Conservation (phyloP, 2,113 vertebrate genomes). For the Cricetomys ansorgei region DNA sequence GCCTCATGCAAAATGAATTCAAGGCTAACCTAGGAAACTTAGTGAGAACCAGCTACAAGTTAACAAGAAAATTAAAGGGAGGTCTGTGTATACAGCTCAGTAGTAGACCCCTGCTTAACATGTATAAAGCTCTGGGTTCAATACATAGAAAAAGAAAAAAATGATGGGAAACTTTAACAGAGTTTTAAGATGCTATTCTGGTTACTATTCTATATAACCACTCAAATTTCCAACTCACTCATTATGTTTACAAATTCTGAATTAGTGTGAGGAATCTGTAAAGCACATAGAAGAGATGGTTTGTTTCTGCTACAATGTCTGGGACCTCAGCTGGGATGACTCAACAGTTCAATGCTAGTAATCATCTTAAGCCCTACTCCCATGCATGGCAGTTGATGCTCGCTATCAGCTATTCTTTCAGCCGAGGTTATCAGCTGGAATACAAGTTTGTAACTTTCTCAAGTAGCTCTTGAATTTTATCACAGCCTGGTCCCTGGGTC, state of each 20-base stretch:
- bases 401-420: neutral
- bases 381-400: neutral
- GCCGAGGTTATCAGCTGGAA: neutral
- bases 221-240: neutral
- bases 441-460: neutral
- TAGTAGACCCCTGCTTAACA: neutral
- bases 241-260: neutral
- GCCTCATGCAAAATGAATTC: neutral
- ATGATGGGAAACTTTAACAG: neutral
- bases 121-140: neutral
- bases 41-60: neutral
- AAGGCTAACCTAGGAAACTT: neutral
- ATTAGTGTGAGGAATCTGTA: neutral
- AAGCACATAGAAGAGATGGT: neutral
- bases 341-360: neutral
- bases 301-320: neutral
- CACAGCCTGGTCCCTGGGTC: neutral
- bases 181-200: neutral
- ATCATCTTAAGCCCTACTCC: neutral
- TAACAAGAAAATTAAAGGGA: neutral
- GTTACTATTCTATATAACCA: conserved; percentile 7
- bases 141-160: neutral
- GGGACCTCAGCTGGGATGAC: neutral
- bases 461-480: neutral
- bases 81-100: neutral